Percentiles rank a stretch among this genome's conserved stretches.
phyloP scores from a whole-genome alignment of 2,888 invertebrate species.

The Oscheius sp. region DNA sequence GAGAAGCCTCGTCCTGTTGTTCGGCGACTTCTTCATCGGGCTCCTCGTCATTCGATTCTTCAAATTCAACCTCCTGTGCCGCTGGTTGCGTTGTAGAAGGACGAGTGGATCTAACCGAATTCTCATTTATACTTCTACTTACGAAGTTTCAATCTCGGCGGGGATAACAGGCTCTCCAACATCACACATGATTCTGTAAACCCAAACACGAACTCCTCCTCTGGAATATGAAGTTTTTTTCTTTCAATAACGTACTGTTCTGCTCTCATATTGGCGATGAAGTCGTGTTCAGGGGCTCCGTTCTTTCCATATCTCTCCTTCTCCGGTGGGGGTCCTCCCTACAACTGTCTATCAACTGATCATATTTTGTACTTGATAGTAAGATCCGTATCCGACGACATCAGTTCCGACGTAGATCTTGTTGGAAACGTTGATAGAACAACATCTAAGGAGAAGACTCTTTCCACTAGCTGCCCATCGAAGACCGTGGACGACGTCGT shows the following conservation, averaged over 20 bases:
- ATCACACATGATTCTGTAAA: slow-evolving; percentile 57
- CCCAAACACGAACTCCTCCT: slow-evolving; percentile 69
- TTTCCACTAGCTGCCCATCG: slow-evolving; percentile 67
- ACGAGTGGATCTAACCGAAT: too few species aligned
- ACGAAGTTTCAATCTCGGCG: neutral
- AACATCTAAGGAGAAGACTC: slow-evolving; percentile 66
- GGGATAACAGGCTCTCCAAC: slow-evolving; percentile 42
- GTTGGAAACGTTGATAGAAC: slow-evolving; percentile 53
- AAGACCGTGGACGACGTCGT: slow-evolving; percentile 65
- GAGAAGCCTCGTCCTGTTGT: slow-evolving; percentile 34
- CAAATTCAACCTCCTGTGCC: slow-evolving; percentile 31
- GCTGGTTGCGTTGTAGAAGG: slow-evolving; percentile 27
- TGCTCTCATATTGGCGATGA: slow-evolving; percentile 64
- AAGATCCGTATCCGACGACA: slow-evolving; percentile 61
- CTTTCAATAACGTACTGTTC: slow-evolving; percentile 58
- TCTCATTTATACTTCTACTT: too few species aligned
- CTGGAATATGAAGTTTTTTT: slow-evolving; percentile 35
- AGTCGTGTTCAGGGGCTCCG: slow-evolving; percentile 66
- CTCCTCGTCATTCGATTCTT: slow-evolving; percentile 34
- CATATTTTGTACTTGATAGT: slow-evolving; percentile 47
- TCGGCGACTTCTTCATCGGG: slow-evolving; percentile 32
- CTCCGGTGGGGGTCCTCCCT: slow-evolving; percentile 61
- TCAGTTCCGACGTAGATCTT: slow-evolving; percentile 69
- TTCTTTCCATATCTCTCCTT: slow-evolving; percentile 60
- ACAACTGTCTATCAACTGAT: neutral